Evolutionary conservation across 92 coral and sea anemone species (phyloP).

Genomic region (Epizoanthus stellaris): DNA sequence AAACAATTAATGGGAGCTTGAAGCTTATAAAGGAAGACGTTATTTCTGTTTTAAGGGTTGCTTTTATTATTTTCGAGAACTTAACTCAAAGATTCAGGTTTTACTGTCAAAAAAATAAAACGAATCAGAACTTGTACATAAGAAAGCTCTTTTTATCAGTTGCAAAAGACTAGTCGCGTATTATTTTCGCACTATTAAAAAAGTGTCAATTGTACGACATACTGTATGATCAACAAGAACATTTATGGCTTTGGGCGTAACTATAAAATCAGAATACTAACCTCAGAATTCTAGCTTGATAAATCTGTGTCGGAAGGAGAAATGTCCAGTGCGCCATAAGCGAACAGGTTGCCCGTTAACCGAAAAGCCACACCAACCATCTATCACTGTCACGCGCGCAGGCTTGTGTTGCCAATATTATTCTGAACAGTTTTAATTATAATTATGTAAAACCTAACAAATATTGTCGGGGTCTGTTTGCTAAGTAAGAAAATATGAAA

Average conservation of each 20-base stretch:
- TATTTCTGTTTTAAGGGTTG: not conserved
- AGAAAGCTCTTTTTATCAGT: too few relatives aligned
- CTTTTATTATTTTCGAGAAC: not conserved
- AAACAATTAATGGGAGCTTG: not conserved
- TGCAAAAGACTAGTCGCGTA: not conserved
- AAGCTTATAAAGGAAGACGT: not conserved
- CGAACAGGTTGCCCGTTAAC: conserved; percentile 8
- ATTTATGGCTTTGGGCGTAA: not conserved
- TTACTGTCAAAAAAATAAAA: not conserved
- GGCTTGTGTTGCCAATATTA: not conserved
- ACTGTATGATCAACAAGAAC: not conserved
- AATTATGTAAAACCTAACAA: conserved; percentile 9
- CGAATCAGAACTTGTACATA: too few relatives aligned
- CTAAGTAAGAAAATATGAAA: conserved; percentile 20
- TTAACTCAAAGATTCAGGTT: not conserved
- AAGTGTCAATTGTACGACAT: not conserved
- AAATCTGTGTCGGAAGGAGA: not conserved
- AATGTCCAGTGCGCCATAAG: not conserved
- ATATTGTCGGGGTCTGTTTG: conserved; percentile 11
- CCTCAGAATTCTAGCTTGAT: not conserved
- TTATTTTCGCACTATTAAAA: not conserved
- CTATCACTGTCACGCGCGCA: not conserved
- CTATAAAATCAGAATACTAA: not conserved
- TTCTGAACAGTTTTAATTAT: conserved; percentile 6
- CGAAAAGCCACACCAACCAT: not conserved